Conservation (phyloP, 2,888 invertebrate species). For the Yponomeuta evonymella region DNA sequence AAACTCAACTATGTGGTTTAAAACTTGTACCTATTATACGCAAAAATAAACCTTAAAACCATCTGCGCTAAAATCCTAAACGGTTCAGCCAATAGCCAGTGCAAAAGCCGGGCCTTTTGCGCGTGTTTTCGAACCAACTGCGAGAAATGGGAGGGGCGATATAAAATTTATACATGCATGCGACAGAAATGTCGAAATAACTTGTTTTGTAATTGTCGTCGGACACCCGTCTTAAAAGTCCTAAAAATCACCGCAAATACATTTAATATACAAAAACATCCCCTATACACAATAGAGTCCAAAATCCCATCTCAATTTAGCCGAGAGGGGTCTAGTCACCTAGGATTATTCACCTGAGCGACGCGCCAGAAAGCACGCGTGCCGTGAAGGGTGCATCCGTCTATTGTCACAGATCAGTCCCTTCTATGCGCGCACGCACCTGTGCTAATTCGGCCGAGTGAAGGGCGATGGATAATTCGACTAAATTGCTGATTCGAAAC, state of each 20-base stretch:
- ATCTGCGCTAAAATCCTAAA: background rate
- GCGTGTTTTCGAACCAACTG: too few species aligned
- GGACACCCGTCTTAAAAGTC: background rate
- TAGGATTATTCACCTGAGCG: slow-evolving; percentile 68
- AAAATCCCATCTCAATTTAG: slow-evolving; percentile 15
- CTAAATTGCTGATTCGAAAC: background rate
- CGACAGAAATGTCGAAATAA: too few species aligned
- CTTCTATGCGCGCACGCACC: slow-evolving; percentile 13
- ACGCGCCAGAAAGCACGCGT: slow-evolving; percentile 37
- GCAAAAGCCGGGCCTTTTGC: too few species aligned
- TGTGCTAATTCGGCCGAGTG: background rate
- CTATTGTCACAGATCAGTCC: slow-evolving; percentile 29
- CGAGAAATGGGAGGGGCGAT: too few species aligned
- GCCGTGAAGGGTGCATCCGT: slow-evolving; percentile 31
- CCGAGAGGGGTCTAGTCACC: slow-evolving; percentile 36
- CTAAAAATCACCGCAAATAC: background rate
- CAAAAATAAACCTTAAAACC: background rate
- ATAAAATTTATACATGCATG: too few species aligned
- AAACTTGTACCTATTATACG: background rate
- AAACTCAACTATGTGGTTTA: background rate
- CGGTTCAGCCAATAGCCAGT: background rate
- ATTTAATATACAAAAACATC: background rate
- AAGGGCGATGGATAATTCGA: background rate
- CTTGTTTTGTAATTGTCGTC: too few species aligned
- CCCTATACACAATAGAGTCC: slow-evolving; percentile 18